Evolutionary conservation across 2,888 invertebrate genomes (phyloP), one percentile per base, ranked within the genome.

Genomic region (Eupithecia centaureata): DNA sequence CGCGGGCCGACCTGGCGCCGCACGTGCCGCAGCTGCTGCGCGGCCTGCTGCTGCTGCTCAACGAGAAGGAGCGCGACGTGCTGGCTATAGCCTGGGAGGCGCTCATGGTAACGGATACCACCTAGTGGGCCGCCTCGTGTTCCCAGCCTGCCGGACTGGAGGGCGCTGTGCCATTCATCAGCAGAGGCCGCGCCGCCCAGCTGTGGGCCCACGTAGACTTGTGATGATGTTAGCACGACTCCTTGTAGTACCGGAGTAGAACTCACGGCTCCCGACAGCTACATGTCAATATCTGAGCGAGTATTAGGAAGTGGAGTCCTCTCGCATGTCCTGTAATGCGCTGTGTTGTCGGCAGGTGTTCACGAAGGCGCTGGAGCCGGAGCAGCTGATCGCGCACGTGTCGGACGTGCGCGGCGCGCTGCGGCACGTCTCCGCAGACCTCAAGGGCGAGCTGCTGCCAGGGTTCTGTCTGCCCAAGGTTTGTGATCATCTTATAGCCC

Each of bases 401-500:
- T 94, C 96, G 10, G 98, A 98, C 86, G 96, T 99, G 61, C 94
- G 98, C 32, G 98, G 98, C 89, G 98, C 99, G 8, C 96, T 99
- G n/a, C 94, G 97, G 22, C 98, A 96, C 90, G 98, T 98, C 15
- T 95, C 96, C 33, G 96, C 97, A 25, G 99, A 99, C 81, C 93
- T 97, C 76, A 97, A 97, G 81, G 95, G 95, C 0, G 96, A 96
- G 60, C 91, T 97, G 66, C 90, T 98, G 76, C 98, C 99, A 13
- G 99, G 99, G 13, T 98, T 99, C 87, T 99, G 98, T 86, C 90
- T 98, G 77, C 97, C 98, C 0, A 98, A 98, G 94, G 96, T 81
- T 51, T 10, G 56, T 32, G 8, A 10, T 18, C 18, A n/a, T 5
- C 27, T 18, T 4, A 25, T 22, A 51, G 25, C 4, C 25, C 51